Evolutionary conservation across 2,888 invertebrate genomes (phyloP).

Genomic region (Chrysodeixis includens): DNA sequence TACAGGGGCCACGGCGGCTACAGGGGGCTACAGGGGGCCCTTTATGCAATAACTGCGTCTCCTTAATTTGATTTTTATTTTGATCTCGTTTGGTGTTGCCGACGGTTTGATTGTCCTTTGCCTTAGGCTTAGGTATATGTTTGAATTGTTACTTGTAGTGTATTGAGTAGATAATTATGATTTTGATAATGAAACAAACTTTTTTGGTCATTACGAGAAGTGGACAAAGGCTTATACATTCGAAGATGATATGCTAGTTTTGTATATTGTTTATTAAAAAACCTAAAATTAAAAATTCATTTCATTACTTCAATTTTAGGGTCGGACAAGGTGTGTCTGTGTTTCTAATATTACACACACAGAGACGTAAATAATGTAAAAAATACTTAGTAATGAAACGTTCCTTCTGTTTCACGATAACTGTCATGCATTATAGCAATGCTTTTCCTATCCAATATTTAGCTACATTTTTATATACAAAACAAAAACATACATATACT

Average conservation of each 20-base stretch:
- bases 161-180: conserved; percentile 23
- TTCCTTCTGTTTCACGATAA: no score
- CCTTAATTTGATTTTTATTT: conserved; percentile 84
- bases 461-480: no score
- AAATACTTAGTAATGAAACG: no score
- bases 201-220: no score
- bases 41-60: conserved; percentile 71
- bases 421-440: no score
- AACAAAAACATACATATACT: not conserved
- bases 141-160: conserved; percentile 56
- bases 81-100: conserved; percentile 76
- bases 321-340: no score
- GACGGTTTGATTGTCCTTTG: conserved; percentile 72
- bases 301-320: no score
- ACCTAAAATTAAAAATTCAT: no score
- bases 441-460: no score
- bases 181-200: not conserved
- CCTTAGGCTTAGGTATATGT: conserved; percentile 54
- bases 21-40: conserved; percentile 47
- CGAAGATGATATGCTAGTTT: no score
- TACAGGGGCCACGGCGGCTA: conserved; percentile 41
- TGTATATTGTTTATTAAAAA: no score
- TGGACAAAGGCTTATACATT: no score
- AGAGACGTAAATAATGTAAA: not conserved
- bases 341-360: not conserved